Evolutionary conservation across 1,140 invertebrate genomes (phyloP).

Genomic region (Brachionus manjavacas): DNA sequence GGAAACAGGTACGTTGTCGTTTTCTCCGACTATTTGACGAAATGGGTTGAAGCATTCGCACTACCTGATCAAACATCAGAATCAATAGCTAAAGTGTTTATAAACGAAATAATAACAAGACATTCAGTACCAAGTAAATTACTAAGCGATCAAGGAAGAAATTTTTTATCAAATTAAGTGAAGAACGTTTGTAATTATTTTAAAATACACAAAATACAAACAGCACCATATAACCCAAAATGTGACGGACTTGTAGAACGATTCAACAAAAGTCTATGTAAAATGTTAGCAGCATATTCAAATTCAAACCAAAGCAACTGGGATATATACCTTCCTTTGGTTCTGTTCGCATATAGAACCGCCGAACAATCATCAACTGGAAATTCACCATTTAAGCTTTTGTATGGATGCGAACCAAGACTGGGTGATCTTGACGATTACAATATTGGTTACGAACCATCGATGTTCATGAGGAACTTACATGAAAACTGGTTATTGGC

Average conservation of each 20-base stretch:
- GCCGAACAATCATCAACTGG: slow-evolving; percentile 45
- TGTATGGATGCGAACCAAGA: slow-evolving; percentile 47
- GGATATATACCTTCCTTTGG: slow-evolving; percentile 48
- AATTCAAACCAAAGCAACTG: slow-evolving; percentile 47
- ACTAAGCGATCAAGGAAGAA: slow-evolving; percentile 41
- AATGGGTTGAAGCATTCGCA: no score
- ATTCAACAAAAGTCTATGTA: slow-evolving; percentile 47
- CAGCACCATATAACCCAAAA: slow-evolving; percentile 48
- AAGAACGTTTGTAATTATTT: slow-evolving; percentile 44
- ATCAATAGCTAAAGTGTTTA: no score
- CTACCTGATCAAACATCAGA: no score
- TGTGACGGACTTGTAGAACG: slow-evolving; percentile 49
- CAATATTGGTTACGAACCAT: not conserved
- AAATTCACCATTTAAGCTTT: slow-evolving; percentile 48
- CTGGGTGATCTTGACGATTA: not conserved
- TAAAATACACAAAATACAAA: slow-evolving; percentile 44
- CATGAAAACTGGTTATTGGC: no score
- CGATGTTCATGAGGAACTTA: not conserved
- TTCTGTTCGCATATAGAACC: slow-evolving; percentile 49
- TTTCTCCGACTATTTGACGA: no score
- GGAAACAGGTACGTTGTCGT: no score
- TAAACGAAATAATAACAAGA: no score
- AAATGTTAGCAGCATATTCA: slow-evolving; percentile 44
- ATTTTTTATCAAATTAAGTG: slow-evolving; percentile 44
- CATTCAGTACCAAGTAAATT: no score